Evolutionary conservation across 2,797 vertebrate species (phyloP).

Genomic region (Danio choprae): DNA sequence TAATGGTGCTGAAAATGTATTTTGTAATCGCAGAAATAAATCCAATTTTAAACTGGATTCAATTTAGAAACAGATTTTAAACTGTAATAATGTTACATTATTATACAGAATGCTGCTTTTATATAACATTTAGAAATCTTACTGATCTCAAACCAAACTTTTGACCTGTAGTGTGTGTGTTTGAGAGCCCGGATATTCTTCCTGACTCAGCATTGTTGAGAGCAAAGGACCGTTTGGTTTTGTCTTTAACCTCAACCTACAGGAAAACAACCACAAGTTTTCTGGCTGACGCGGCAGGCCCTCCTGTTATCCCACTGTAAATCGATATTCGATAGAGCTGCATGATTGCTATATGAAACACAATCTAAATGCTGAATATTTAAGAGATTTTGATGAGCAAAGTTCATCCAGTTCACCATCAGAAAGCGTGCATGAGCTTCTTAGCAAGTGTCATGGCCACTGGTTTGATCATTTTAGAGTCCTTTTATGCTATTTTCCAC

Average conservation of each 20-base stretch:
- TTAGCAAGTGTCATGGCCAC: background rate
- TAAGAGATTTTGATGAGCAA: conserved; percentile 18
- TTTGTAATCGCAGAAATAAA: no score
- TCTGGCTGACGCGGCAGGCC: conserved; percentile 21
- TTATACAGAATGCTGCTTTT: no score
- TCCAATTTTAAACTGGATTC: no score
- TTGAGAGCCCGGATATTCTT: background rate
- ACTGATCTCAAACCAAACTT: no score
- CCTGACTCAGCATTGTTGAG: conserved; percentile 59
- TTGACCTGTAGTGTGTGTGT: background rate
- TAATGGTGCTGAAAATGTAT: no score
- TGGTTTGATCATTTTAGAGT: background rate
- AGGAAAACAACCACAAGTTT: conserved; percentile 30
- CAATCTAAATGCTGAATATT: conserved; percentile 30
- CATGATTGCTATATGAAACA: conserved; percentile 22
- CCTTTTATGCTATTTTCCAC: no score
- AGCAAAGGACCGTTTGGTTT: conserved; percentile 62
- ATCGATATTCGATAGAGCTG: conserved; percentile 25
- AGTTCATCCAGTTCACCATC: background rate
- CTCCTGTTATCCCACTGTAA: background rate
- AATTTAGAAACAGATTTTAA: no score
- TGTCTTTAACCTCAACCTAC: conserved; percentile 60
- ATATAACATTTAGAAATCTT: no score
- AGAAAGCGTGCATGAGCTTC: conserved; percentile 1
- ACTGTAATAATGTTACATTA: no score